Evolutionary conservation across 2,888 invertebrate species (phyloP).

Genomic region (Andrena bicolor): DNA sequence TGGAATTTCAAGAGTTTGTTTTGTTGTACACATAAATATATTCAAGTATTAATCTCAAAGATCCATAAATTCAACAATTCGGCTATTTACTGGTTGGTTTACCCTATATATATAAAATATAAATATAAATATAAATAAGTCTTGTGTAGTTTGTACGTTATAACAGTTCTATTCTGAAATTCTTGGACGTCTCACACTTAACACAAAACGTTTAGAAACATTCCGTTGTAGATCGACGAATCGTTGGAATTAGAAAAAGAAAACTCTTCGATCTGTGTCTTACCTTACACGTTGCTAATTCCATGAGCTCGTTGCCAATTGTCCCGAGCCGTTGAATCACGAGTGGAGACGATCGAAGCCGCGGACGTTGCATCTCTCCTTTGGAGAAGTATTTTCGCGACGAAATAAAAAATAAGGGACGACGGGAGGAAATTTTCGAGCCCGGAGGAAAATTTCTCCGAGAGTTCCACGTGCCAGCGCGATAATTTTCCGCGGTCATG

Average conservation of each 20-base stretch:
- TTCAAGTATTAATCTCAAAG: too few species aligned
- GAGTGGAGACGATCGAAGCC: background rate
- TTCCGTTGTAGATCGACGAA: background rate
- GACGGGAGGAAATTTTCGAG: background rate
- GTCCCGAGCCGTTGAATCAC: background rate
- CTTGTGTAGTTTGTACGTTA: too few species aligned
- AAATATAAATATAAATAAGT: too few species aligned
- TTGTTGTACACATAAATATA: too few species aligned
- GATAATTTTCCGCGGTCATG: constrained; percentile 22
- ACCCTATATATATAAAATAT: too few species aligned
- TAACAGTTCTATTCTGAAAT: too few species aligned
- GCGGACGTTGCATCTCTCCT: constrained; percentile 2
- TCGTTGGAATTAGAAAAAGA: background rate
- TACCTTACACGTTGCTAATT: constrained; percentile 28
- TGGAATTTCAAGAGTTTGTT: too few species aligned
- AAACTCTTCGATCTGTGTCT: constrained; percentile 20
- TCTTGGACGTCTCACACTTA: too few species aligned
- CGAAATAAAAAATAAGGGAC: background rate
- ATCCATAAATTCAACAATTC: too few species aligned
- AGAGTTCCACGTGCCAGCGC: constrained; percentile 26
- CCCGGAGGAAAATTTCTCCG: background rate
- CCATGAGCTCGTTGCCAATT: background rate
- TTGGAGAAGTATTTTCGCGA: too few species aligned
- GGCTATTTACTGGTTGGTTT: too few species aligned
- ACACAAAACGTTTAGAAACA: background rate